Evolutionary conservation across 2,888 invertebrate genomes (phyloP).

Genomic region (Zhengitettix transpicula): DNA sequence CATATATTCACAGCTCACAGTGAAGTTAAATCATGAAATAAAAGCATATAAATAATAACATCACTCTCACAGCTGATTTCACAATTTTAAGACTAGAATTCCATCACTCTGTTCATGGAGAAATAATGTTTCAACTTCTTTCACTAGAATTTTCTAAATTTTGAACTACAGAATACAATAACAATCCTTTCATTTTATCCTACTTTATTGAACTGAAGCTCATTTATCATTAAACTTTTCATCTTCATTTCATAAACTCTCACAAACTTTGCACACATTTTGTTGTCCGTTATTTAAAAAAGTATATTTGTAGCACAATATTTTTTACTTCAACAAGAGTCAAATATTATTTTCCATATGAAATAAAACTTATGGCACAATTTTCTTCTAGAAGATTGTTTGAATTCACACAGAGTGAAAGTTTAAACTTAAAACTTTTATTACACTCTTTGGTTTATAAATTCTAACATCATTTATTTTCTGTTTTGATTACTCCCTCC

Average conservation of each 20-base stretch:
- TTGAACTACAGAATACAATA: not conserved
- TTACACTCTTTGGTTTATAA: not conserved
- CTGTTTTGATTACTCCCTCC: not conserved
- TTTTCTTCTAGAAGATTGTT: not conserved
- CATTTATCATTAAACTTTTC: too few relatives aligned
- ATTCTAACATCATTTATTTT: not conserved
- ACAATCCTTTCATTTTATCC: not conserved
- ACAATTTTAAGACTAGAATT: not conserved
- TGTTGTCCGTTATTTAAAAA: too few relatives aligned
- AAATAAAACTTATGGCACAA: not conserved
- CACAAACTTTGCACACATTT: too few relatives aligned
- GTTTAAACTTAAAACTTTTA: not conserved
- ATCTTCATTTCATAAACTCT: too few relatives aligned
- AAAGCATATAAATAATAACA: not conserved
- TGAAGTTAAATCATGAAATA: not conserved
- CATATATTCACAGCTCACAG: not conserved
- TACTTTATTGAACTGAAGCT: not conserved
- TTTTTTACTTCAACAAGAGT: not conserved
- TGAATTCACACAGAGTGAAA: not conserved
- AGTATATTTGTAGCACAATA: too few relatives aligned
- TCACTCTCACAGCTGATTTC: not conserved
- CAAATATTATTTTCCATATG: not conserved
- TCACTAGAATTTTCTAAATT: not conserved
- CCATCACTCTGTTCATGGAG: not conserved
- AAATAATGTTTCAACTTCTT: not conserved